Percentiles rank a stretch among this genome's conserved stretches.
Conservation (phyloP, 1,140 invertebrate genomes). For the Sycophaga agraensis region DNA sequence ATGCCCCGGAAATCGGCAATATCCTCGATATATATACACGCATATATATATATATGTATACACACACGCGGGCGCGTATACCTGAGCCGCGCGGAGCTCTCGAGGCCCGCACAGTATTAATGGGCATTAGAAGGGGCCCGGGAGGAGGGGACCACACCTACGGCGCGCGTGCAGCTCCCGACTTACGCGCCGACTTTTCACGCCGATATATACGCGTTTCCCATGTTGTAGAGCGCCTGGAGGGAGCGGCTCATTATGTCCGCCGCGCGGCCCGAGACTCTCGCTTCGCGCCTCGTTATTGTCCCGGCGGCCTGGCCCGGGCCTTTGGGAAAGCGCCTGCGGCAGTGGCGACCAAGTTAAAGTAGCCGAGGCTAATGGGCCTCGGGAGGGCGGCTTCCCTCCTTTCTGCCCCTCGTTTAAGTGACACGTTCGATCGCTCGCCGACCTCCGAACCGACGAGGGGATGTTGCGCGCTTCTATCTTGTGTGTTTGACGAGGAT, state of each 20-base stretch:
- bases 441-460: too few relatives aligned
- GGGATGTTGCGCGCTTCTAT: too few relatives aligned
- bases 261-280: too few relatives aligned
- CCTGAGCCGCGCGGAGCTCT: not conserved
- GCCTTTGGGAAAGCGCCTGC: not conserved
- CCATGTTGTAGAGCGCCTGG: too few relatives aligned
- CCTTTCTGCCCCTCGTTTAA: not conserved
- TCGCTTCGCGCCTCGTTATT: not conserved
- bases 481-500: too few relatives aligned
- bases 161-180: not conserved
- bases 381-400: too few relatives aligned
- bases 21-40: slow-evolving; percentile 26
- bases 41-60: not conserved
- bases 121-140: slow-evolving; percentile 31
- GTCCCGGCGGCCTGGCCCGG: too few relatives aligned
- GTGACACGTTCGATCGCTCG: too few relatives aligned
- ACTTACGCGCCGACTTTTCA: slow-evolving; percentile 20
- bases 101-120: slow-evolving; percentile 24
- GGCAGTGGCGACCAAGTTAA: not conserved
- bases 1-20: slow-evolving; percentile 51
- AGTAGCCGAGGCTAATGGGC: not conserved
- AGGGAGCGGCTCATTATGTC: not conserved
- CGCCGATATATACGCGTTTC: too few relatives aligned
- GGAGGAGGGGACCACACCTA: slow-evolving; percentile 35
- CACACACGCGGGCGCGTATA: not conserved